A percentile compares a stretch with the other conserved stretches of the same genome.
Conservation (phyloP, 2,113 vertebrate genomes). For the Coptodon bakossiorum region DNA sequence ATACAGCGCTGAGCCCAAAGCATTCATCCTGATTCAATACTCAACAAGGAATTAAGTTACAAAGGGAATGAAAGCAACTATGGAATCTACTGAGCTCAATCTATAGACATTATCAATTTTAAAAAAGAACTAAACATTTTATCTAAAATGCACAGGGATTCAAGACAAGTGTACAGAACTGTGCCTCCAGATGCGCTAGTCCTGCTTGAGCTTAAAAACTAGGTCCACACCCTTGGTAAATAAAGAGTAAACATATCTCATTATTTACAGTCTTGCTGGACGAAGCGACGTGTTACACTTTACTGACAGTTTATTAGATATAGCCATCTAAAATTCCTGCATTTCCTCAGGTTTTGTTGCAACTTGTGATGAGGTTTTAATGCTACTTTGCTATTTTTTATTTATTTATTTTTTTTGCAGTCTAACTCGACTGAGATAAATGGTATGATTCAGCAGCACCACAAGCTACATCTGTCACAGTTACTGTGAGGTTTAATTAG, state of each 20-base stretch:
- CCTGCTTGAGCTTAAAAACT: not conserved
- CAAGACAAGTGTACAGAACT: not conserved
- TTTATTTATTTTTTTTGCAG: not conserved
- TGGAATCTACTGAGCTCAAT: not conserved
- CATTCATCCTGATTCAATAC: not conserved
- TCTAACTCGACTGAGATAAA: not conserved
- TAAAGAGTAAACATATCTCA: not conserved
- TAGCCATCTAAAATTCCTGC: not conserved
- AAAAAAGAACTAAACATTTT: not conserved
- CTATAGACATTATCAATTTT: not conserved
- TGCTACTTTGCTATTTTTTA: not conserved
- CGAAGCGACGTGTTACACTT: not conserved
- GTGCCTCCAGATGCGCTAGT: not conserved
- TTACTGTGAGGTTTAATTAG: not conserved
- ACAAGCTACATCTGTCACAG: not conserved
- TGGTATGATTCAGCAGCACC: not conserved
- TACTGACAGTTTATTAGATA: not conserved
- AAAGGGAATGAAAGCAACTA: not conserved
- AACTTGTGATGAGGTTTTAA: not conserved
- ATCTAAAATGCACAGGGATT: not conserved
- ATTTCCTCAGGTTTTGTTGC: not conserved
- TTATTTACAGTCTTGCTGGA: not conserved
- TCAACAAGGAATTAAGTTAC: not conserved
- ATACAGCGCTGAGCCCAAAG: not conserved
- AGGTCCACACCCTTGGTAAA: not conserved